Evolutionary conservation across 2,797 vertebrate species (phyloP).

Genomic region (Pelodytes ibericus): DNA sequence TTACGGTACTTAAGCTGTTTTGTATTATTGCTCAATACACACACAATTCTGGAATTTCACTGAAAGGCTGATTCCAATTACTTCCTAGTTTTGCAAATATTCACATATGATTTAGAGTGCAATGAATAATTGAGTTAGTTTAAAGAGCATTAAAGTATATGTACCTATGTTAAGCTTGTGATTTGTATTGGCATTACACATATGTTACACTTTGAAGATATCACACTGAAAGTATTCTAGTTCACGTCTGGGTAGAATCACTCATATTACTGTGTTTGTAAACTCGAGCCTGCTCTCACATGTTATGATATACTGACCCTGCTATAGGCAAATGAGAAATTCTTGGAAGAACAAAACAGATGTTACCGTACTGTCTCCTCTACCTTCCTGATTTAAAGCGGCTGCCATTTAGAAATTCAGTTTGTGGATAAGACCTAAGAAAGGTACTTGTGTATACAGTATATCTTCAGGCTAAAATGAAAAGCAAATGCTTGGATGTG

Average conservation of each 20-base stretch:
- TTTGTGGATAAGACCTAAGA: background rate
- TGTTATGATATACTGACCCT: conserved; percentile 11
- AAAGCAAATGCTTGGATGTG: background rate
- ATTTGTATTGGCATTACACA: conserved; percentile 5
- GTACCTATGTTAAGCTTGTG: background rate
- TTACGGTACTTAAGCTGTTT: too few species aligned
- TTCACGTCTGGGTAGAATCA: conserved; percentile 24
- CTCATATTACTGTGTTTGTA: background rate
- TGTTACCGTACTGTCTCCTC: conserved; percentile 15
- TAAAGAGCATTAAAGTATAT: conserved; percentile 7
- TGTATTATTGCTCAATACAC: too few species aligned
- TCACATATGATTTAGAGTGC: conserved; percentile 9
- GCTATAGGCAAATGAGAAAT: conserved; percentile 1
- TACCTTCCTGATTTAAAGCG: conserved; percentile 16
- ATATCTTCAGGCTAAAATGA: background rate
- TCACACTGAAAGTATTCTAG: background rate
- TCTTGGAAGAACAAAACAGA: conserved; percentile 27
- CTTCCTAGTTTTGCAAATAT: background rate
- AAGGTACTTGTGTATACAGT: background rate
- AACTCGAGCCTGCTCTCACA: background rate
- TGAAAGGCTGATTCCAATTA: background rate
- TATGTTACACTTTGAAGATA: conserved; percentile 4
- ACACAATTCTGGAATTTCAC: background rate
- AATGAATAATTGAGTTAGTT: background rate
- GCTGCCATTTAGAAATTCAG: conserved; percentile 13